A percentile compares a stretch with the other conserved stretches of the same genome.
These are phyloP conservation scores for Zophobas morio DNA, from an alignment of 1,140 invertebrate species.

Conservation along the genomic window DNA sequence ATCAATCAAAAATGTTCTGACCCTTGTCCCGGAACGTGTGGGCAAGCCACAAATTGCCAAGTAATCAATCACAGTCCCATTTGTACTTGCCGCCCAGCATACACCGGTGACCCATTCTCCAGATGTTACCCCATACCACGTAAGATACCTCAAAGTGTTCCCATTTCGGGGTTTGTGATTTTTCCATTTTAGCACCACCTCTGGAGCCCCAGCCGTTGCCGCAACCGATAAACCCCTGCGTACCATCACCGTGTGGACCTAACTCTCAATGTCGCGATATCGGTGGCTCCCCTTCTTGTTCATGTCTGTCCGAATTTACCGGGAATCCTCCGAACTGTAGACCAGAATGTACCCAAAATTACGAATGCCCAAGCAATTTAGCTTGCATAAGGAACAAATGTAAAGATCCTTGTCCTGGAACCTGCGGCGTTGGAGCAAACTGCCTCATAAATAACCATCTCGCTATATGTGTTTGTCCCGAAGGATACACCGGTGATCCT, in stretches of 20 bases:
- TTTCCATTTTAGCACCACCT: constrained; percentile 57
- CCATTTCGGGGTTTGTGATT: neutral
- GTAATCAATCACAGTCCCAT: constrained; percentile 79
- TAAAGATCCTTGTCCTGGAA: constrained; percentile 81
- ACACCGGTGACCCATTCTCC: constrained; percentile 78
- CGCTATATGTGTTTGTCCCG: constrained; percentile 77
- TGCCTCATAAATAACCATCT: constrained; percentile 78
- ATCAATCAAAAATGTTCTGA: constrained; percentile 75
- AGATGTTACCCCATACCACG: constrained; percentile 72
- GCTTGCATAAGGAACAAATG: constrained; percentile 80
- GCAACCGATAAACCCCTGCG: constrained; percentile 71
- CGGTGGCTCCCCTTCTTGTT: constrained; percentile 74
- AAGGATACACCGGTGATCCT: constrained; percentile 80
- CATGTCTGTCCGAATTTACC: constrained; percentile 75
- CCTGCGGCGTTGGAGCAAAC: constrained; percentile 76
- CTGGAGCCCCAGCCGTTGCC: constrained; percentile 41
- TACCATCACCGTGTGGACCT: constrained; percentile 80
- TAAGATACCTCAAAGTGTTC: constrained; percentile 65
- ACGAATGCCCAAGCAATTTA: constrained; percentile 75
- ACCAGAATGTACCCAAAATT: constrained; percentile 79
- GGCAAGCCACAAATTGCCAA: constrained; percentile 73
- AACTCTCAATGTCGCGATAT: constrained; percentile 78
- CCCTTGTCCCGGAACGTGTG: constrained; percentile 76
- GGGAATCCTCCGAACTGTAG: constrained; percentile 81
- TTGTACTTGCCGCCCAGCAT: constrained; percentile 75